Evolutionary conservation across 1,140 invertebrate species (phyloP), one percentile per base, ranked within the genome.

Genomic region (Hycleus cichorii): DNA sequence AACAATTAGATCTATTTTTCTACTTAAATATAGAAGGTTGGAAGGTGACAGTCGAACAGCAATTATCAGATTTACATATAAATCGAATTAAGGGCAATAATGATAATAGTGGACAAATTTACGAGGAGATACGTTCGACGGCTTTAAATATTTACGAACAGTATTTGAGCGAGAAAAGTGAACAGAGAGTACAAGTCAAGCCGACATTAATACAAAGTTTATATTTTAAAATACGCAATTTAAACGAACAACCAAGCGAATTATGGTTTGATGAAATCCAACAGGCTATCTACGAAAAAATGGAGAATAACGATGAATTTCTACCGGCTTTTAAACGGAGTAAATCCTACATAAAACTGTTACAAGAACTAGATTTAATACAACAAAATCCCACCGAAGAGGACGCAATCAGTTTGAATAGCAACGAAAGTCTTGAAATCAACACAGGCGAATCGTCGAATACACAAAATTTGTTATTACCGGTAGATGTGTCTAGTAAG

Each of bases 251-350:
- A 2, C 77, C 85, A 8, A 78, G 81, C 45, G 86, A 91, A 62
- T 76, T 75, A 3, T 91, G 91, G 82, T 96, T 97, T 76, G 92
- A 95, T 73, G 87, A 91, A 54, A 80, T 92, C 8, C 87, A 93
- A 74, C 74, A 80, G 51, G 81, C 79, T 47, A 81, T 89, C 26
- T 84, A 84, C 50, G 83, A 85, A 12, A 87, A 84, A 66, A 73
- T 90, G 38, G 77, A 83, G 63, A 80, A 70, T 55, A 81, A 85
- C 39, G 84, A 87, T 42, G 79, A 81, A 55, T 90, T 83, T 70
- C 77, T 89, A 53, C 83, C 84, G 7, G 77, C 81, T 1, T 92
- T 91, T 66, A 83, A 85, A 56, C 81, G 81, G 64, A 83, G 82
- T 55, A 74, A 80, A 49, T 77, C 80, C 0, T 93, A 93, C 66